Evolutionary conservation across 2,888 invertebrate species (phyloP).

Genomic region (Callinectes sapidus): DNA sequence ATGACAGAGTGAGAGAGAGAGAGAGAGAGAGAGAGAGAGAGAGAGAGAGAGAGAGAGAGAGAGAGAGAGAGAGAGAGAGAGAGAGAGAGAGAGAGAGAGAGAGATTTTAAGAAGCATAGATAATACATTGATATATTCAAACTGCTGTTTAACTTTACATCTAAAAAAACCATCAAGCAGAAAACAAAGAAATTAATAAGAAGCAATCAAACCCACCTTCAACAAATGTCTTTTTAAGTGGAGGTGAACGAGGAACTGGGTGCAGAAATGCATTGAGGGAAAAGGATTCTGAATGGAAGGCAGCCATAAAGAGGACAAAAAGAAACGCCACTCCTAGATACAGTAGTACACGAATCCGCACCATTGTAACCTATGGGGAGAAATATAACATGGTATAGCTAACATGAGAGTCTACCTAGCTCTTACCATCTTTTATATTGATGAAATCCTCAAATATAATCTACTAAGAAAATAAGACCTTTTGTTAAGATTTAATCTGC

Average conservation of each 20-base stretch:
- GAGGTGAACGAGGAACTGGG: slow-evolving; percentile 57
- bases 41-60: slow-evolving; percentile 6
- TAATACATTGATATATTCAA: background rate
- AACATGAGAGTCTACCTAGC: background rate
- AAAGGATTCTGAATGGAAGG: slow-evolving; percentile 56
- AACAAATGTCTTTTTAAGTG: slow-evolving; percentile 44
- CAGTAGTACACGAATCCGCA: slow-evolving; percentile 43
- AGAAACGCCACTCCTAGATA: slow-evolving; percentile 49
- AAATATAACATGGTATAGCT: background rate
- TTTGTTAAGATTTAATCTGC: no score
- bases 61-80: background rate
- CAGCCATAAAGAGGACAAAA: slow-evolving; percentile 52
- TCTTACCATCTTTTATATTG: background rate
- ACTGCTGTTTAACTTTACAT: background rate
- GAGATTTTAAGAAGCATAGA: background rate
- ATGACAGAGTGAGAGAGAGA: background rate
- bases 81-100: background rate
- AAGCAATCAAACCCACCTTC: slow-evolving; percentile 37
- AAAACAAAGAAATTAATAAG: background rate
- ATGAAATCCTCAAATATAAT: no score
- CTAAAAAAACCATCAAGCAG: background rate
- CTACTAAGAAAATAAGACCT: no score
- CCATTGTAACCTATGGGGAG: slow-evolving; percentile 32
- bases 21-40: slow-evolving; percentile 10
- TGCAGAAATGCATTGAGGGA: slow-evolving; percentile 56